Conservation (phyloP, 2,113 vertebrate species). For the Centropus unirufus region DNA sequence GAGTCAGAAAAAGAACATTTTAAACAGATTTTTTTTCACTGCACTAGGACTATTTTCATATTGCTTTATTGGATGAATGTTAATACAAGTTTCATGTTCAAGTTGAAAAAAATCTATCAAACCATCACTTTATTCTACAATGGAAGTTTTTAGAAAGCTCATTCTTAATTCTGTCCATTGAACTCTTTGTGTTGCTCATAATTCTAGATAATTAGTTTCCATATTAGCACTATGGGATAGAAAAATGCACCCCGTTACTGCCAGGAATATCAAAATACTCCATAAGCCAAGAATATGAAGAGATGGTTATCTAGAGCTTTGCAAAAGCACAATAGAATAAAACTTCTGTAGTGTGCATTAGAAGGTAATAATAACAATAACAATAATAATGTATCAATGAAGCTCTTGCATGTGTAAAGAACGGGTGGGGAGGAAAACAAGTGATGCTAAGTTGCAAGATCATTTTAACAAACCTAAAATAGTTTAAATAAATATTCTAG, state of each 20-base stretch:
- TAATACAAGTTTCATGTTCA: background rate
- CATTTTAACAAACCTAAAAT: background rate
- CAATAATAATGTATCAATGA: background rate
- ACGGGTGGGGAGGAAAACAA: background rate
- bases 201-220: background rate
- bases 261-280: background rate
- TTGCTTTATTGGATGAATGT: background rate
- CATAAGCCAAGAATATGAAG: background rate
- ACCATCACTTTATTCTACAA: background rate
- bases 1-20: constrained; percentile 11
- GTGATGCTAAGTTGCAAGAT: background rate
- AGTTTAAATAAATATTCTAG: background rate
- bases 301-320: background rate
- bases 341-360: background rate
- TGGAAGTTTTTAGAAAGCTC: background rate
- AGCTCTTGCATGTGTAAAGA: background rate
- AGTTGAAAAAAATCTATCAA: background rate
- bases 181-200: background rate
- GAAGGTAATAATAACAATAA: background rate
- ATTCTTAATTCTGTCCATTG: background rate
- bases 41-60: background rate
- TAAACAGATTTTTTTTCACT: background rate
- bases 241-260: background rate
- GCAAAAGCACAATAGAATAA: background rate
- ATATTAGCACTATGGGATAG: background rate